These are phyloP conservation scores for Callyntrura sp. DNA, from an alignment of 2,888 invertebrate genomes.

Conservation along the genomic window DNA sequence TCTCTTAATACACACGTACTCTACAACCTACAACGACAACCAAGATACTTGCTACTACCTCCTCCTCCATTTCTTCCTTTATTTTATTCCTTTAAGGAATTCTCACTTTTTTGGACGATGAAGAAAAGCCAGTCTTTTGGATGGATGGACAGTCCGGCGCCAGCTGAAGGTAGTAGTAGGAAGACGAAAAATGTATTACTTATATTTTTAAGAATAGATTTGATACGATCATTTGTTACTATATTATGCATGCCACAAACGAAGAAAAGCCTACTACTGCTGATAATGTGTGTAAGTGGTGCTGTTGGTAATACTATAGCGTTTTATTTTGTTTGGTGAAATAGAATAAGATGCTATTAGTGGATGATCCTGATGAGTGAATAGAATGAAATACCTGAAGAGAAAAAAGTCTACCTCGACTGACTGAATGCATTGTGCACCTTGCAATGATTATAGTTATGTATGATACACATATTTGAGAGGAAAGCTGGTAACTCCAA, in stretches of 20 bases:
- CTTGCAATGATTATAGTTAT: too few relatives aligned
- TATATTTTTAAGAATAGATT: constrained; percentile 17
- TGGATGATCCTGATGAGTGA: constrained; percentile 13
- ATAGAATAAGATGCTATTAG: constrained; percentile 9
- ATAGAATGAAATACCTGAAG: constrained; percentile 51
- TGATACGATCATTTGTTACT: constrained; percentile 11
- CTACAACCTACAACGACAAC: too few relatives aligned
- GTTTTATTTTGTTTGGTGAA: constrained; percentile 35
- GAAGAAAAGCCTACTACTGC: constrained; percentile 19
- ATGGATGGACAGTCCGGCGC: constrained; percentile 71
- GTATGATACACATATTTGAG: too few relatives aligned
- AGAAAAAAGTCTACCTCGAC: constrained; percentile 8
- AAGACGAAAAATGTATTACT: constrained; percentile 39
- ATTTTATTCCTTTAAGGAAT: constrained; percentile 61
- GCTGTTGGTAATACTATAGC: constrained; percentile 26
- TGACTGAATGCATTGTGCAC: too few relatives aligned
- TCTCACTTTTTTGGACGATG: constrained; percentile 71
- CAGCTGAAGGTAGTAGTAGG: too few relatives aligned
- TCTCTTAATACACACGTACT: too few relatives aligned
- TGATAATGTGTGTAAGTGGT: constrained; percentile 40
- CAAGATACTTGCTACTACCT: constrained; percentile 20
- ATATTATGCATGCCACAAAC: constrained; percentile 66
- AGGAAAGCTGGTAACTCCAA: too few relatives aligned
- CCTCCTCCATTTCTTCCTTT: constrained; percentile 28
- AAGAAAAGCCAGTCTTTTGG: constrained; percentile 69